phyloP scores from a whole-genome alignment of 2,113 vertebrate species.

The Sakesphorus luctuosus region DNA sequence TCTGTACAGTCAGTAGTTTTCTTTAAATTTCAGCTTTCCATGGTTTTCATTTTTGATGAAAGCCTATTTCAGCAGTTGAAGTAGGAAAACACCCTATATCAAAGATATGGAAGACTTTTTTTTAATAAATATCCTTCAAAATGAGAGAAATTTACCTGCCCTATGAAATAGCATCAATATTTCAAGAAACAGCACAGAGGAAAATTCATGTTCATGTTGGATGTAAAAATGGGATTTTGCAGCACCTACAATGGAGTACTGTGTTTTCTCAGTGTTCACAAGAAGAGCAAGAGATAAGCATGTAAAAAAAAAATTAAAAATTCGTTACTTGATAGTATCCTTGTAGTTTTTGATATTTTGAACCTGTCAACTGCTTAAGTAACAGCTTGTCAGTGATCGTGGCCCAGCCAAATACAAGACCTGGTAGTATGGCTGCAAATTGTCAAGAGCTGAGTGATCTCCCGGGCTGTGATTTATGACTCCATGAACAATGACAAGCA shows the following conservation, averaged over 20 bases:
- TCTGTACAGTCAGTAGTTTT: not conserved
- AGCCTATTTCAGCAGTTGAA: not conserved
- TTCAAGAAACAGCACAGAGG: not conserved
- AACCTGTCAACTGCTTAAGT: slow-evolving; percentile 37
- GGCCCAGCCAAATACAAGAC: not conserved
- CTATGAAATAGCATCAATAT: not conserved
- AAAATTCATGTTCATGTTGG: not conserved
- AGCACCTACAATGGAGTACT: not conserved
- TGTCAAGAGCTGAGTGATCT: slow-evolving; percentile 47
- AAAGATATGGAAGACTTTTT: not conserved
- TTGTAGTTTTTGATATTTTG: slow-evolving; percentile 30
- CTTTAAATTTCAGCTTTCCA: not conserved
- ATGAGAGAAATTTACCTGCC: not conserved
- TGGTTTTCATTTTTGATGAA: not conserved
- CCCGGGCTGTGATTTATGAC: slow-evolving; percentile 71
- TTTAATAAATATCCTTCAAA: not conserved
- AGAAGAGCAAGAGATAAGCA: not conserved
- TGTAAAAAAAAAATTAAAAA: not conserved
- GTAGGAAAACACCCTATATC: not conserved
- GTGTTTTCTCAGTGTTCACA: not conserved
- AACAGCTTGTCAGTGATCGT: slow-evolving; percentile 27
- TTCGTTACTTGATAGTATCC: not conserved
- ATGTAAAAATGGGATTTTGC: not conserved
- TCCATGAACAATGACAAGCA: slow-evolving; percentile 62
- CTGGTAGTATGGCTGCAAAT: slow-evolving; percentile 34